A percentile compares a stretch with the other conserved stretches of the same genome.
These are phyloP conservation scores for Penaeus monodon DNA, from an alignment of 2,888 invertebrate genomes.

Conservation along the genomic window DNA sequence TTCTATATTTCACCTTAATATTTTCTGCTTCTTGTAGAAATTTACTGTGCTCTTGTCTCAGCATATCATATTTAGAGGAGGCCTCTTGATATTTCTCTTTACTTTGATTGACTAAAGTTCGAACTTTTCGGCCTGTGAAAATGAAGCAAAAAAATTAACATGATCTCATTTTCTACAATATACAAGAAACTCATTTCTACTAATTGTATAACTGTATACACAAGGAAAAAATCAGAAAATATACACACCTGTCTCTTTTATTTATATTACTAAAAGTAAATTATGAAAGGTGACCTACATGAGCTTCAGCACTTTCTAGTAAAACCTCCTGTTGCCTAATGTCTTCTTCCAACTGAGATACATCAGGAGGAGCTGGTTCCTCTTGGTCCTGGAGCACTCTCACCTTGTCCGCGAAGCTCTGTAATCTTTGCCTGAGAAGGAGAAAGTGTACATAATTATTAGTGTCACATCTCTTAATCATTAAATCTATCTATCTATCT, in stretches of 20 bases:
- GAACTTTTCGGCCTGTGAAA: neutral
- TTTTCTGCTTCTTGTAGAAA: conserved; percentile 10
- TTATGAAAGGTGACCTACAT: neutral
- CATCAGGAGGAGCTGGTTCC: conserved; percentile 27
- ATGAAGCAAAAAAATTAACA: neutral
- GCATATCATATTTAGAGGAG: neutral
- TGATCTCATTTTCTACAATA: too few species aligned
- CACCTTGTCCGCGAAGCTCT: conserved; percentile 5
- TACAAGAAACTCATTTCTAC: too few species aligned
- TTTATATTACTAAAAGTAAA: too few species aligned
- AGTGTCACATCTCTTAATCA: too few species aligned
- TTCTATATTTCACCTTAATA: neutral
- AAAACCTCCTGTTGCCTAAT: conserved; percentile 32
- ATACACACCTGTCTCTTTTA: too few species aligned
- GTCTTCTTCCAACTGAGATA: conserved; percentile 39
- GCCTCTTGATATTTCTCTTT: neutral
- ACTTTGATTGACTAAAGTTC: neutral
- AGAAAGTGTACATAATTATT: neutral
- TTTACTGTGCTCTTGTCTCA: neutral
- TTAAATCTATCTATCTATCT: too few species aligned
- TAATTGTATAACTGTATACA: too few species aligned
- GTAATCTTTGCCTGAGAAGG: neutral
- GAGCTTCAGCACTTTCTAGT: neutral
- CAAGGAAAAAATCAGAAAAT: too few species aligned
- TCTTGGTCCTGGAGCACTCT: conserved; percentile 27